Conservation (phyloP, 2,888 invertebrate species). For the Polietes domitor region DNA sequence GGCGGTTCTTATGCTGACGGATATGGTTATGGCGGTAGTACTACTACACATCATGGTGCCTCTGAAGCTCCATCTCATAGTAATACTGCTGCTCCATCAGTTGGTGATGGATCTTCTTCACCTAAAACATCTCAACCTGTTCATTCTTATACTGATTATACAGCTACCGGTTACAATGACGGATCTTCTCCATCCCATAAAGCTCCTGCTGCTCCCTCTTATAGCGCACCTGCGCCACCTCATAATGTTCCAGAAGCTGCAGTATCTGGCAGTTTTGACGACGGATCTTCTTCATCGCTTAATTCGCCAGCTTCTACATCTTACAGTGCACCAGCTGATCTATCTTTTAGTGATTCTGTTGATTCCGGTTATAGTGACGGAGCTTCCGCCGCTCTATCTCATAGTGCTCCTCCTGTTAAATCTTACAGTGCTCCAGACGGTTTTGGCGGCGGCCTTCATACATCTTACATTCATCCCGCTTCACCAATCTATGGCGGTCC, state of each 20-base stretch:
- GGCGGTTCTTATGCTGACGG: not conserved
- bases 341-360: too few species aligned
- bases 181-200: not conserved
- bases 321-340: too few species aligned
- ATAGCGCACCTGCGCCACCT: not conserved
- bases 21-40: not conserved
- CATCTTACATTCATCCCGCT: not conserved
- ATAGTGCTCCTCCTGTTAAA: not conserved
- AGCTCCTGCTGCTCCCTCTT: not conserved
- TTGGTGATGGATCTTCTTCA: not conserved
- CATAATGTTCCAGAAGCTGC: too few species aligned
- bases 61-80: not conserved
- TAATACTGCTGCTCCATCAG: not conserved
- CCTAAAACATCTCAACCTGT: not conserved
- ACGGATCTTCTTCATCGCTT: not conserved
- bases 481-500: not conserved
- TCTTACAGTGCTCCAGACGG: not conserved
- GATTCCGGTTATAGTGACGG: too few species aligned
- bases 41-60: too few species aligned
- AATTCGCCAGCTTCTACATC: not conserved
- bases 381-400: not conserved
- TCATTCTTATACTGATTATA: too few species aligned
- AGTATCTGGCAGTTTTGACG: not conserved
- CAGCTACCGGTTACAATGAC: not conserved
- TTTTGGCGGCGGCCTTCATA: not conserved